These are phyloP conservation scores for Chydorus sphaericus DNA, from an alignment of 2,888 invertebrate genomes.

Conservation along the genomic window DNA sequence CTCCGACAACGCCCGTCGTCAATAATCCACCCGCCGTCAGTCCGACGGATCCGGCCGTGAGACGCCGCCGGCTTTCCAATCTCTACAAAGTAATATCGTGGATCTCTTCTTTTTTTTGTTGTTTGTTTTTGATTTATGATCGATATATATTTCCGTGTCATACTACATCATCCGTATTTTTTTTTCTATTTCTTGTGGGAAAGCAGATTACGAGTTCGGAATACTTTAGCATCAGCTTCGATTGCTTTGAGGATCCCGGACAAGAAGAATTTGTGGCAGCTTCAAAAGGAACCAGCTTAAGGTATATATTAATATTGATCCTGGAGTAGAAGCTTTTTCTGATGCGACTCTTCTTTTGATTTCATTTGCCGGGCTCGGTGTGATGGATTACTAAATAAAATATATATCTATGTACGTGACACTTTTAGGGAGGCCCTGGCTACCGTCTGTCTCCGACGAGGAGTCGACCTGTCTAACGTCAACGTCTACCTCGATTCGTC, in stretches of 20 bases:
- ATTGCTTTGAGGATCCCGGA: constrained; percentile 28
- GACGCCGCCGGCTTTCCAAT: constrained; percentile 14
- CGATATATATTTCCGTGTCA: background rate
- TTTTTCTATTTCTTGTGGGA: background rate
- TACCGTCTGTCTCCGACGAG: constrained; percentile 47
- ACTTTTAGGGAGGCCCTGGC: constrained; percentile 51
- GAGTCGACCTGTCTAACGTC: constrained; percentile 43
- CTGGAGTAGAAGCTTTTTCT: too few relatives aligned
- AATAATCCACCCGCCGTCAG: background rate
- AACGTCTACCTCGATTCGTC: constrained; percentile 49
- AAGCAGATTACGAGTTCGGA: constrained; percentile 44
- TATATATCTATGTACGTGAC: too few relatives aligned
- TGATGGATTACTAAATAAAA: too few relatives aligned
- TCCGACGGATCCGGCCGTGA: constrained; percentile 8
- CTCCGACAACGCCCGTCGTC: background rate
- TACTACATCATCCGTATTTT: background rate
- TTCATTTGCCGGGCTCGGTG: background rate
- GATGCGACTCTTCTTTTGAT: background rate
- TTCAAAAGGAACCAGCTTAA: constrained; percentile 45
- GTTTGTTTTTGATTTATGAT: too few relatives aligned
- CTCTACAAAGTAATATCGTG: constrained; percentile 10
- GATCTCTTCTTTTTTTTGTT: background rate
- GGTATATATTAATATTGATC: constrained; percentile 39
- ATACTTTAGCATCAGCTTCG: constrained; percentile 55
- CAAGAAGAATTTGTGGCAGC: constrained; percentile 50